These are phyloP conservation scores for Sarcophilus harrisii DNA, from an alignment of 2,797 vertebrate genomes.

Conservation along the genomic window DNA sequence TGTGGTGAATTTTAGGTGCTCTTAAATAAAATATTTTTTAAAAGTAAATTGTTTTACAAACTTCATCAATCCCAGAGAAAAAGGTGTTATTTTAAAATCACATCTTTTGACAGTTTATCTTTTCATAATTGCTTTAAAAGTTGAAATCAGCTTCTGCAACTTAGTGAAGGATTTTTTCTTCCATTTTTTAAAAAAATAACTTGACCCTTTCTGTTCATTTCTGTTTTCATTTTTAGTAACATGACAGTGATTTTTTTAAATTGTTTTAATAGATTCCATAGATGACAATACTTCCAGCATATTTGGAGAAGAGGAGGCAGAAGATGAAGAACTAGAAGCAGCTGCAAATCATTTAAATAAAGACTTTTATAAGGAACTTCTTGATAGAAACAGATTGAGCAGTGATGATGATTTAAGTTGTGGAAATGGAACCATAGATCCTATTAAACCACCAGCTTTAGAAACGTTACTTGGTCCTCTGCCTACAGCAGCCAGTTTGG, in stretches of 20 bases:
- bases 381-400: slow-evolving; percentile 70
- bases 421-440: slow-evolving; percentile 63
- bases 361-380: slow-evolving; percentile 87
- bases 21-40: neutral
- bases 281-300: slow-evolving; percentile 82
- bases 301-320: slow-evolving; percentile 86
- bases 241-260: slow-evolving; percentile 16
- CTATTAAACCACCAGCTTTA: slow-evolving; percentile 87
- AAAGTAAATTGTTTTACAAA: neutral
- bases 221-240: neutral
- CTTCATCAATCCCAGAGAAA: neutral
- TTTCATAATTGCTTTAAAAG: neutral
- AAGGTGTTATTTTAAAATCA: neutral
- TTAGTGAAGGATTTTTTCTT: slow-evolving; percentile 47
- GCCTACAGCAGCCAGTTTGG: slow-evolving; percentile 93
- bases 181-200: neutral
- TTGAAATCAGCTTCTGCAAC: neutral
- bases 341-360: slow-evolving; percentile 93
- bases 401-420: slow-evolving; percentile 39
- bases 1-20: neutral
- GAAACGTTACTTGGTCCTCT: slow-evolving; percentile 92
- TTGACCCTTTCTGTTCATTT: neutral
- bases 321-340: slow-evolving; percentile 92
- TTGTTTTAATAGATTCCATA: slow-evolving; percentile 80
- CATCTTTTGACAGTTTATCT: neutral